Base-by-base conservation (phyloP, 2,888 invertebrate genomes). In the Salpingus planirostris region DNA sequence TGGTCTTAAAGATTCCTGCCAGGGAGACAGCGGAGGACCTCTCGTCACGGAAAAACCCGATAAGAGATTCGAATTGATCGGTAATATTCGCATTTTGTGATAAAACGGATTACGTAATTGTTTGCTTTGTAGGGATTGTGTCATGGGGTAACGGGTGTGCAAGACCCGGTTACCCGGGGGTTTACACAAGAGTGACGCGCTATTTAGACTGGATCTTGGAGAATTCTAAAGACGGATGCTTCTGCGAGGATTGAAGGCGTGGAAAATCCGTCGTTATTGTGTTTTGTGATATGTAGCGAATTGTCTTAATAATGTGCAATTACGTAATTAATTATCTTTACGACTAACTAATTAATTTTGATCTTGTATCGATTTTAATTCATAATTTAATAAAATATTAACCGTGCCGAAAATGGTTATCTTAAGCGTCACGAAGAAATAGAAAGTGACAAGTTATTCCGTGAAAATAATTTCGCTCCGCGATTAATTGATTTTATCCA, bases 141-240 rank as follows among this genome's bases (percentile, higher is more conserved):
- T 88, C 88, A 0, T 90, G 89, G 89, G 89, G 89, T 15, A 87
- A 88, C 55, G 89, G 89, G 12, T 90, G 89, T 57, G 88, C 87
- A 1, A 70, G 88, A 38, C 76, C 79, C 4, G 85, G 86, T 10
- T 88, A 85, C 62, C 87, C 87, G 0, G 89, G 89, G 1, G 87
- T 89, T 1, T 89, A 89, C 60, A 86, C 87, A 1, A 69, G 88
- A 43, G 78, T 89, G 21, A 83, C 82, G n/a, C 76, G 79, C 48
- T 89, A 84, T 62, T 60, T 88, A 29, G 74, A 80, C 48, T 90
- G 89, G 89, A 86, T 89, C 45, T 63, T 70, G 40, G 77, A 79
- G 42, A 81, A 88, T 56, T 76, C 87, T 2, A 71, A 72, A 49
- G 88, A 89, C 52, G 85, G 83, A 25, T 89, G 89, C 58, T 89